These are phyloP conservation scores for Amniataba percoides DNA, from an alignment of 2,797 vertebrate genomes.

Conservation along the genomic window DNA sequence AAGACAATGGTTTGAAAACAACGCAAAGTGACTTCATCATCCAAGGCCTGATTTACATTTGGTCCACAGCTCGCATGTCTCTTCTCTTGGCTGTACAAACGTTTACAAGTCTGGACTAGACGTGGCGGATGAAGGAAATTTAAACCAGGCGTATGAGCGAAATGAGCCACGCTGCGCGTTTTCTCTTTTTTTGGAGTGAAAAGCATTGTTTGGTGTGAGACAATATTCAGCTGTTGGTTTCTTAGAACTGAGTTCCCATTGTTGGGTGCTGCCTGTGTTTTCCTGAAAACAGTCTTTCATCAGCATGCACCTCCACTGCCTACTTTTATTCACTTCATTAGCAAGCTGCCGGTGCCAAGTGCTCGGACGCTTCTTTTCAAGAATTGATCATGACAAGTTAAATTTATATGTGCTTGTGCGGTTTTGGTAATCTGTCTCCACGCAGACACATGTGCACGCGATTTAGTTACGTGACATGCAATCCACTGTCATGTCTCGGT, in stretches of 20 bases:
- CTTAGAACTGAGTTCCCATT: constrained; percentile 41
- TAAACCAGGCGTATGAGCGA: constrained; percentile 15
- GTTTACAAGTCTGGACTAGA: constrained; percentile 18
- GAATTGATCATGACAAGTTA: constrained; percentile 77
- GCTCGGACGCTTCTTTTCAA: constrained; percentile 67
- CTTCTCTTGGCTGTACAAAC: constrained; percentile 17
- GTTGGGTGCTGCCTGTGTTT: constrained; percentile 54
- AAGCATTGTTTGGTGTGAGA: constrained; percentile 43
- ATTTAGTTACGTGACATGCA: constrained; percentile 56
- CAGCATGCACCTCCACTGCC: constrained; percentile 75
- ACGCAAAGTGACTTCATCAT: constrained; percentile 16
- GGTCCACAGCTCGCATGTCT: neutral
- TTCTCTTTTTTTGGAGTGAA: constrained; percentile 26
- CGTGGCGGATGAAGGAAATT: constrained; percentile 16
- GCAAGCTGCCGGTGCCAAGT: constrained; percentile 69
- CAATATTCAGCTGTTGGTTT: constrained; percentile 59
- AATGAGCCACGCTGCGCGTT: constrained; percentile 19
- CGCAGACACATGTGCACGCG: constrained; percentile 43
- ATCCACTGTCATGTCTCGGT: constrained; percentile 66
- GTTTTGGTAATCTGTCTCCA: constrained; percentile 55
- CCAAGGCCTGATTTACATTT: constrained; percentile 12
- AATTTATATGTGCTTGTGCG: constrained; percentile 68
- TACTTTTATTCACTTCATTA: constrained; percentile 80
- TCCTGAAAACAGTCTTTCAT: constrained; percentile 67
- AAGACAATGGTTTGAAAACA: constrained; percentile 14